Evolutionary conservation across 2,888 invertebrate genomes (phyloP), one percentile per base, ranked within the genome.

Genomic region (Autographa gamma): DNA sequence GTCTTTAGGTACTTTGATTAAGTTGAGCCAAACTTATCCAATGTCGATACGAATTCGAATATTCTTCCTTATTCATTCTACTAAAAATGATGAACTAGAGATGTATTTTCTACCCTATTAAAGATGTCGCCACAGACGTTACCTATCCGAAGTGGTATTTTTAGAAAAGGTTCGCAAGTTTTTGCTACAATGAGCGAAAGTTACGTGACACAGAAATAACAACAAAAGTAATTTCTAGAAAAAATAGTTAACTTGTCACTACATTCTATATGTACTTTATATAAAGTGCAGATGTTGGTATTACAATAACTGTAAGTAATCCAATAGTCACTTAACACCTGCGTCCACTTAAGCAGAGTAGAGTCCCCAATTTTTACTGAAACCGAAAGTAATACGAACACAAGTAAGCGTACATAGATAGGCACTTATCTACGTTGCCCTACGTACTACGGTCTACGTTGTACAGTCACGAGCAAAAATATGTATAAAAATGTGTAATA

Each of bases 371-470:
- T 25, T 56, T 56, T 18, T 25, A 2, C 54, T 0, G 11, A 25
- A 19, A 56, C 54, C 13, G 1, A 56, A 56, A 56, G 54, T 56
- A 56, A 48, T 48, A n/a, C 8, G 13, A 25, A 13, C 54, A 56
- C 11, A 25, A 56, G 54, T 54, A 54, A 19, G 3, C 13, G 19
- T 56, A 56, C 19, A 25, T 56, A 56, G 54, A 56, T 25, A 56
- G 54, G 11, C 54, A 56, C 54, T 56, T 56, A 56, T 56, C 54
- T 56, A 70, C 63, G 63, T 73, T 52, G 63, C 69, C 43, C 56
- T 58, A 25, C 25, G 25, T 25, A 25, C 25, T 25, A 25, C 25
- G 25, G 25, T 25, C 25, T 25, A 73, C 69, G 25, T 11, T 56
- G n/a, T 48, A 65, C 70, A n/a, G n/a, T n/a, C n/a, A n/a, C n/a